Base-by-base conservation (phyloP, 2,888 invertebrate genomes). In the Slavum lentiscoides region DNA sequence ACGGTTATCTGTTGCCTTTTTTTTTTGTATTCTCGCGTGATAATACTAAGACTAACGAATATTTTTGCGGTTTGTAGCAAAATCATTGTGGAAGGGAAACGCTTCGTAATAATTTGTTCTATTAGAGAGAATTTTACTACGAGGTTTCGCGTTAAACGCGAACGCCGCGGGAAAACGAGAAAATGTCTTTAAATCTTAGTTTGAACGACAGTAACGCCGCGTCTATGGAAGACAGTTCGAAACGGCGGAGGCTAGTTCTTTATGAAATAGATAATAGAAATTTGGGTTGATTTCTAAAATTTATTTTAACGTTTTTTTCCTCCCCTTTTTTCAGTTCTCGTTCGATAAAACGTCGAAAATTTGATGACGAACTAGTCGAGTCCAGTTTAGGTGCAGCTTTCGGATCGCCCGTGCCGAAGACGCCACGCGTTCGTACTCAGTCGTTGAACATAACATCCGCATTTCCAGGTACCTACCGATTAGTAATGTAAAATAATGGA, bases 341-440 rank as follows among this genome's bases (percentile, higher is more conserved):
- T 82, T 97, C 97, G 1, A 97, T 98, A 85, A 98, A 97, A 87
- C 90, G 98, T 0, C 93, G 95, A 85, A 93, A 97, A 84, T 98
- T 98, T 87, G 98, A 98, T 86, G 98, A 98, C 89, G 98, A 98
- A 87, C 88, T 98, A 82, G 97, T 98, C 0, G 97, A 98, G 84
- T 95, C 94, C 84, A 95, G 94, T 86, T 87, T 94, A 82, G 91
- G 92, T 84, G 85, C 88, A 84, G 74, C 86, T 85, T 84, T 84
- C 59, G 84, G 83, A 37, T 82, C 84, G 19, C 83, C 83, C 53
- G 83, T 85, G 37, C 83, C 83, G 15, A 82, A 84, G 55, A 82
- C 83, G n/a, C 84, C 85, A 66, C 84, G 88, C 69, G 84, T 86
- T 19, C 84, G 88, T 81, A 87, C 88, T n/a, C 87, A 87, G 82